Conservation (phyloP, 2,888 invertebrate genomes). For the Ephialtes manifestator region DNA sequence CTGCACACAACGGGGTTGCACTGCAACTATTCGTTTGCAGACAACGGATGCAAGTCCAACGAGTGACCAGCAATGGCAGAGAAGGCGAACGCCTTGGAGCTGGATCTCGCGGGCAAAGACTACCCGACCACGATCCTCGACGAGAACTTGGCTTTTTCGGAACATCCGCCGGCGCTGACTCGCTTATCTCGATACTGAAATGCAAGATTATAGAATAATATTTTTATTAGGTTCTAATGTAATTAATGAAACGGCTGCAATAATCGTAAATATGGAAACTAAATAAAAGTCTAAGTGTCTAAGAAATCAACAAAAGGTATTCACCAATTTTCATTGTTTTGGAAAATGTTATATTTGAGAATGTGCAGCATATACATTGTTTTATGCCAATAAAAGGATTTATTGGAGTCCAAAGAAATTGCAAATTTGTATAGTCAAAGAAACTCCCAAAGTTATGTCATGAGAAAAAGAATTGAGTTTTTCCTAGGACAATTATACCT, state of each 20-base stretch:
- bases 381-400: too few relatives aligned
- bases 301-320: too few relatives aligned
- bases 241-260: neutral
- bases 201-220: neutral
- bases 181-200: conserved; percentile 73
- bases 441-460: too few relatives aligned
- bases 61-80: conserved; percentile 81
- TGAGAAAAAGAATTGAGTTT: too few relatives aligned
- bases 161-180: conserved; percentile 65
- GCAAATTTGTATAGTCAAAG: too few relatives aligned
- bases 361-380: too few relatives aligned
- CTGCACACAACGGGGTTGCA: conserved; percentile 90
- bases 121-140: conserved; percentile 81
- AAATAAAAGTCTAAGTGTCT: too few relatives aligned
- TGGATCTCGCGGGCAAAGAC: conserved; percentile 66
- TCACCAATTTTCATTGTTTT: too few relatives aligned
- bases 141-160: conserved; percentile 71
- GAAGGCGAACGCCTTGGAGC: conserved; percentile 79
- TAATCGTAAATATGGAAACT: neutral
- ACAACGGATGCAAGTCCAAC: conserved; percentile 91
- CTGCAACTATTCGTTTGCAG: conserved; percentile 90
- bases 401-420: too few relatives aligned
- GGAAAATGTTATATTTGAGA: too few relatives aligned
- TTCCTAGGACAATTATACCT: too few relatives aligned
- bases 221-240: neutral